Evolutionary conservation across 2,113 vertebrate species (phyloP), one percentile per base, ranked within the genome.

Genomic region (Rhinichthys klamathensis): DNA sequence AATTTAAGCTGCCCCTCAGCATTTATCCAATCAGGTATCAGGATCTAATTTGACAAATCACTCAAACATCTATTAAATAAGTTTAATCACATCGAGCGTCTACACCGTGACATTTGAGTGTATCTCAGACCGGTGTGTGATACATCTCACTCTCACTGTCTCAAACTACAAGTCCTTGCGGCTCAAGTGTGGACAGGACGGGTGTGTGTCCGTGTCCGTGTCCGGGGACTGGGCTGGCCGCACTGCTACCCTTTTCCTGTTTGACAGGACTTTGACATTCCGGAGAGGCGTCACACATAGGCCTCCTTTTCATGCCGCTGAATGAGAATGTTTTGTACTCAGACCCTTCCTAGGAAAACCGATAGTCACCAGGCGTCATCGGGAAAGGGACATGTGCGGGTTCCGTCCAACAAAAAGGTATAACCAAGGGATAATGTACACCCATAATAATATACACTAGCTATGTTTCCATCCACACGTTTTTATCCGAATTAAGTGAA

Each of bases 191-290:
- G 73, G 83, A 72, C 61, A 85, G 83, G 75, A 80, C 73, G 51
- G 69, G 73, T 67, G 60, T 82, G 79, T 60, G 56, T 72, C 54
- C 54, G 61, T 30, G 77, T 82, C 77, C 44, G 73, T 56, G 44
- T 49, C 46, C 46, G 46, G 84, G 85, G 41, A 85, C 82, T 80
- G 82, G 84, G 86, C 80, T 83, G 86, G 77, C 78, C 63, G 4
- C 56, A n/a, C 30, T 2, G 76, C 76, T 86, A 78, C 69, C 82
- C 38, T 38, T 46, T 86, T 80, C 60, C 86, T 84, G 86, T 89
- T 76, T 80, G 82, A 86, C 81, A 78, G 84, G 60, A 46, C 81
- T n/a, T n/a, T 88, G 82, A 88, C 82, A 88, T 86, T 88, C 89
- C 81, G 61, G 86, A 86, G 81, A 76, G 77, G 76, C 84, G 81